Conservation (phyloP, 2,113 vertebrate genomes). For the Syngnathus floridae region DNA sequence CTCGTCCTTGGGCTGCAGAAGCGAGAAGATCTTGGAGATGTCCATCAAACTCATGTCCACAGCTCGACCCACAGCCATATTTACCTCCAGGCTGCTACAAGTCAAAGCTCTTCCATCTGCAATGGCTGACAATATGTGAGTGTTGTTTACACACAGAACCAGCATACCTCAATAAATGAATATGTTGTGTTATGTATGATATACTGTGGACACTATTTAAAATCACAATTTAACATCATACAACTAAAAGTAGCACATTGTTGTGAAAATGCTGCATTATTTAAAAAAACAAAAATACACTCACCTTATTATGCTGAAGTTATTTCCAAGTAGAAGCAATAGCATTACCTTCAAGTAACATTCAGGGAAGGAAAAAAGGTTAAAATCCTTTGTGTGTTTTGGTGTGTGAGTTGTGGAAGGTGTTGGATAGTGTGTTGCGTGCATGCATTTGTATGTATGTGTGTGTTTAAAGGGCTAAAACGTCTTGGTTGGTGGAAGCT, state of each 20-base stretch:
- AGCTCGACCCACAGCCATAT: conserved; percentile 49
- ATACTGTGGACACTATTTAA: background rate
- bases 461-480: conserved; percentile 25
- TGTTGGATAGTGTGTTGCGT: conserved; percentile 13
- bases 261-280: background rate
- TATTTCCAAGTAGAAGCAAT: conserved; percentile 10
- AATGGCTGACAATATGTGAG: conserved; percentile 2
- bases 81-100: conserved; percentile 34
- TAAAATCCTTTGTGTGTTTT: background rate
- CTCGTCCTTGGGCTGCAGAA: conserved; percentile 80
- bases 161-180: background rate
- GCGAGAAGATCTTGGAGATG: conserved; percentile 88
- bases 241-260: background rate
- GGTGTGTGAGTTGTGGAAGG: conserved; percentile 36
- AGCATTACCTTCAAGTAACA: conserved; percentile 16
- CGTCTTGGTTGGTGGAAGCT: conserved; percentile 53
- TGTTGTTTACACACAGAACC: background rate
- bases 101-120: conserved; percentile 51
- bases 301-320: conserved; percentile 25
- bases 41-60: conserved; percentile 86
- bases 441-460: conserved; percentile 19
- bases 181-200: background rate
- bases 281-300: conserved; percentile 10
- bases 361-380: conserved; percentile 8
- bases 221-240: background rate